Evolutionary conservation across 2,888 invertebrate genomes (phyloP).

Genomic region (Chironomus riparius): DNA sequence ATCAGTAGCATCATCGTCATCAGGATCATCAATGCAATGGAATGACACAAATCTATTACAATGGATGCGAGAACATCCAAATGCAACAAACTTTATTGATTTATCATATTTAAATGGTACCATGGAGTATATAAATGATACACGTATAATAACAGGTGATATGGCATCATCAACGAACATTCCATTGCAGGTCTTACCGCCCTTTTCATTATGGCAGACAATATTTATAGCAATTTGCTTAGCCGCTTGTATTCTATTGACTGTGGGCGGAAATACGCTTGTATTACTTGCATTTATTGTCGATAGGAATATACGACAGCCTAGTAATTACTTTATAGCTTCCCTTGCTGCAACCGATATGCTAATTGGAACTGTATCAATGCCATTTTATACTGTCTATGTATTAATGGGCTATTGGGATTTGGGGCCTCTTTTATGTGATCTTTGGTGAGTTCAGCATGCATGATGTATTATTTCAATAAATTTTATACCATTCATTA

Average conservation of each 20-base stretch:
- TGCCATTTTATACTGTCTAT: constrained; percentile 98
- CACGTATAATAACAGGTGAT: neutral
- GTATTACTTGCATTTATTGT: constrained; percentile 92
- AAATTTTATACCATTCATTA: neutral
- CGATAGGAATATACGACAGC: constrained; percentile 87
- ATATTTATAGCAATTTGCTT: constrained; percentile 80
- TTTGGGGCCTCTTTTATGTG: constrained; percentile 89
- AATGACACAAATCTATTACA: neutral
- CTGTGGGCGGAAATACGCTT: constrained; percentile 90
- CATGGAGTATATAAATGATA: neutral
- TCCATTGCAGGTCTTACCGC: constrained; percentile 58
- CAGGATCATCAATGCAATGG: neutral
- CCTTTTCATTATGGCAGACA: constrained; percentile 84
- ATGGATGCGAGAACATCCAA: neutral
- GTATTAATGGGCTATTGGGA: constrained; percentile 96
- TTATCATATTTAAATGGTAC: constrained; percentile 21
- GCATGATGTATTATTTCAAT: neutral
- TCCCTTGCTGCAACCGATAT: constrained; percentile 95
- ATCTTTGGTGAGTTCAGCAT: constrained; percentile 65
- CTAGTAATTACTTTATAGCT: constrained; percentile 98
- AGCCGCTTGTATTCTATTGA: constrained; percentile 80
- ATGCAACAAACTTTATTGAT: constrained; percentile 15
- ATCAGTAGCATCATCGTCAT: neutral
- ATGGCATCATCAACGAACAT: constrained; percentile 29
- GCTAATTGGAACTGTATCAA: constrained; percentile 92